Percentiles rank a stretch among this genome's conserved stretches.
Conservation (phyloP, 2,888 invertebrate species). For the Phaedon cochleariae region DNA sequence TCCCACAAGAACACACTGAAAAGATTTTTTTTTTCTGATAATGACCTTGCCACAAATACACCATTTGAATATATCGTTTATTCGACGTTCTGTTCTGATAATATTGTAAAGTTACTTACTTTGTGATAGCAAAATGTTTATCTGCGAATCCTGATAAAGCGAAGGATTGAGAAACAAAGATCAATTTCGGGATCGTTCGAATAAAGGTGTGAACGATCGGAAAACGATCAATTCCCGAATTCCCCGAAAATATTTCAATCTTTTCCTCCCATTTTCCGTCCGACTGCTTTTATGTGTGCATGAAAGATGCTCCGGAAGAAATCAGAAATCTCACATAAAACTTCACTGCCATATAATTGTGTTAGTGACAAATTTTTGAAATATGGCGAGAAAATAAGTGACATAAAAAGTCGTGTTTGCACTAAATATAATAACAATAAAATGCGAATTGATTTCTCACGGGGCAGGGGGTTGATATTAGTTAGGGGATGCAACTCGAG, state of each 20-base stretch:
- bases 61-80: too few species aligned
- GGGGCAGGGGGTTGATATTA: constrained; percentile 55
- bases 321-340: constrained; percentile 40
- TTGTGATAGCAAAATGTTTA: too few species aligned
- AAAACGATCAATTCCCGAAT: neutral
- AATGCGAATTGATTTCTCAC: constrained; percentile 62
- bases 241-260: constrained; percentile 1
- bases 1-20: too few species aligned
- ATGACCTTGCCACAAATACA: too few species aligned
- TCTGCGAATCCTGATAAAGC: neutral
- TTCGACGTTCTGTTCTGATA: too few species aligned
- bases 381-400: constrained; percentile 48
- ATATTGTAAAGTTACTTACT: too few species aligned
- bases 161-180: neutral
- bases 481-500: constrained; percentile 51
- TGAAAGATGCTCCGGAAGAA: constrained; percentile 12
- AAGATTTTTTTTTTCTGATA: too few species aligned
- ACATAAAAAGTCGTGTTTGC: constrained; percentile 56
- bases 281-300: constrained; percentile 10
- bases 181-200: neutral
- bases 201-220: neutral
- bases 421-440: constrained; percentile 62
- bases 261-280: neutral
- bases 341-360: constrained; percentile 55
- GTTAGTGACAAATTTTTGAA: constrained; percentile 52